Base-by-base conservation (phyloP, 2,888 invertebrate genomes). In the Colletes collaris region DNA sequence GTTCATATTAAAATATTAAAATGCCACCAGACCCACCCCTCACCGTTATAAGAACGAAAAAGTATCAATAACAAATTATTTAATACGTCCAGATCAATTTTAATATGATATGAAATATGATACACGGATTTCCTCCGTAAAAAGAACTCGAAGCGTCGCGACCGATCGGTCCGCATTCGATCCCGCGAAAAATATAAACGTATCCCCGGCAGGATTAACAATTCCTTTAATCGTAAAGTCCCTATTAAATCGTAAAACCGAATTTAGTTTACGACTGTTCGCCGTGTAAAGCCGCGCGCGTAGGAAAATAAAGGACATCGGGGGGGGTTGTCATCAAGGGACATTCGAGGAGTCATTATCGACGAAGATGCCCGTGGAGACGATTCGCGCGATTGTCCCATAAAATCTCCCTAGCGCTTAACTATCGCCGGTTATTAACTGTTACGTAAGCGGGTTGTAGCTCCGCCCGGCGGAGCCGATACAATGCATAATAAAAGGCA, bases 401-500 rank as follows among this genome's bases (percentile, higher is more conserved):
- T 66, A 62, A 73, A 62, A 49, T 44, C 55, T 35, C 19, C 7
- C 13, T 4, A 8, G 16, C 1, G 35, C 19, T 62, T 49, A 49
- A 62, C 13, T 11, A 27, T 19, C 16, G 10, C 13, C 1, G 52
- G 44, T 68, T 68, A 68, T 75, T 59, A 64, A 59, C 49, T 49
- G 58, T 75, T 64, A 40, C 59, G 68, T 46, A 64, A 78, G 16
- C 16, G 44, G 37, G 58, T 52, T 63, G 52, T 11, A 46, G 13
- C 46, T 13, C 19, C 69, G 35, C 53, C 62, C 62, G 62, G 11
- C 27, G 10, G 10, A 19, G 10, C 16, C 56, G 19, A 49, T 73
- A 73, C 67, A 75, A 75, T 74, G 63, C 67, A 46, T 75, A 75
- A 77, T 63, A 70, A 75, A 68, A 37, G 37, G 50, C 59, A 35